Evolutionary conservation across 2,113 vertebrate species (phyloP), one percentile per base, ranked within the genome.

Genomic region (Serilophus lunatus): DNA sequence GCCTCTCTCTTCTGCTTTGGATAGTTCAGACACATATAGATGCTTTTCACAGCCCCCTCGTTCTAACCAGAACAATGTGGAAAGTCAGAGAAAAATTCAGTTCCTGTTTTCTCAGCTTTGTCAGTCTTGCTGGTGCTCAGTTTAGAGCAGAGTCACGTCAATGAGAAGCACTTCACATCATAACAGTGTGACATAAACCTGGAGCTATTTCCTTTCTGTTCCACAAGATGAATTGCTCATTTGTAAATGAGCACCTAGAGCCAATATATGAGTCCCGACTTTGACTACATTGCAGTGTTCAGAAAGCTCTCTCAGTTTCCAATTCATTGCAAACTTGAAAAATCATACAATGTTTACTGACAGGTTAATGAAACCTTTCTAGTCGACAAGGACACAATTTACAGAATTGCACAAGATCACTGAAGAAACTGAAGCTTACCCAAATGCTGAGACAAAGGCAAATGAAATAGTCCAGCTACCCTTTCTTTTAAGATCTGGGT

Each of bases 211-310:
- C 80, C 90, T 68, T 88, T 88, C 88, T 81, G 23, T 44, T 74
- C 71, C 95, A 60, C 15, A 91, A 77, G 88, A 97, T 90, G 61
- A 94, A 96, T 95, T 93, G 64, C 36, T 96, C 86, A 97, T 97
- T 97, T 98, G 42, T 66, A 96, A 92, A 33, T 91, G 65, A 97
- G 89, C 86, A 86, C 60, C 74, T 88, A 77, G 17, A 97, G 95
- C 82, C 92, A 93, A 82, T 97, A 72, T 82, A 45, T 38, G 61
- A 95, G 40, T 95, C 50, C 77, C 95, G 77, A 95, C 63, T 95
- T 93, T 93, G 68, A 38, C 54, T 64, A 53, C 53, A 69, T 10
- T n/a, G 19, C 44, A 80, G 18, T 38, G 56, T 71, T 69, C 57
- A 35, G 69, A 92, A 96, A 85, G 69, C 50, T 84, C 47, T 70